These are phyloP conservation scores for Matsumurasca onukii DNA, from an alignment of 1,140 invertebrate species.

Conservation along the genomic window DNA sequence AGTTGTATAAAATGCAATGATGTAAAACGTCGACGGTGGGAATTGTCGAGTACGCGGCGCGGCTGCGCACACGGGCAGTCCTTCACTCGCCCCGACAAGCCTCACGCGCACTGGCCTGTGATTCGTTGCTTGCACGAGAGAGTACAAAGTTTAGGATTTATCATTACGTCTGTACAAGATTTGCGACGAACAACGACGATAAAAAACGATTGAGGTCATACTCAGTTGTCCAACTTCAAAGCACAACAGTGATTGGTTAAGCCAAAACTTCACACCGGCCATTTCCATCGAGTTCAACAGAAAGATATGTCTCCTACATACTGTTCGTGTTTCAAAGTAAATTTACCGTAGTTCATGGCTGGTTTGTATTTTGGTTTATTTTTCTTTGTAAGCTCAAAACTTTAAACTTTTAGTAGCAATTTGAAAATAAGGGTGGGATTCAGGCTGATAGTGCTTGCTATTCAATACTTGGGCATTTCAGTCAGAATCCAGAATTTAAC, in stretches of 20 bases:
- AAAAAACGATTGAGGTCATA: slow-evolving; percentile 26
- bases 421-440: too few relatives aligned
- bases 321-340: too few relatives aligned
- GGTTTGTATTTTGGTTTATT: too few relatives aligned
- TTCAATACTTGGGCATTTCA: too few relatives aligned
- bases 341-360: too few relatives aligned
- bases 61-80: neutral
- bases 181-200: slow-evolving; percentile 22
- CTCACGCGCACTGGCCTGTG: neutral
- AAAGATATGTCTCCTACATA: too few relatives aligned
- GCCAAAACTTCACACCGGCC: slow-evolving; percentile 27
- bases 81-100: neutral
- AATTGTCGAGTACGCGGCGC: neutral
- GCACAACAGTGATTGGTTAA: slow-evolving; percentile 19
- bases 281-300: slow-evolving; percentile 22
- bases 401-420: too few relatives aligned
- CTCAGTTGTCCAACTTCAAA: slow-evolving; percentile 11
- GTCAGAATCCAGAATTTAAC: too few relatives aligned
- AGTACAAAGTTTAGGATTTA: slow-evolving; percentile 18
- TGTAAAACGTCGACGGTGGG: slow-evolving; percentile 4
- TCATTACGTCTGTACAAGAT: slow-evolving; percentile 15
- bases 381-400: too few relatives aligned
- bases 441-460: too few relatives aligned
- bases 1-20: neutral
- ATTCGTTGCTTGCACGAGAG: slow-evolving; percentile 22